Percentiles rank a stretch among this genome's conserved stretches.
Conservation (phyloP, 2,113 vertebrate species). For the Microcebus ravelobensis region DNA sequence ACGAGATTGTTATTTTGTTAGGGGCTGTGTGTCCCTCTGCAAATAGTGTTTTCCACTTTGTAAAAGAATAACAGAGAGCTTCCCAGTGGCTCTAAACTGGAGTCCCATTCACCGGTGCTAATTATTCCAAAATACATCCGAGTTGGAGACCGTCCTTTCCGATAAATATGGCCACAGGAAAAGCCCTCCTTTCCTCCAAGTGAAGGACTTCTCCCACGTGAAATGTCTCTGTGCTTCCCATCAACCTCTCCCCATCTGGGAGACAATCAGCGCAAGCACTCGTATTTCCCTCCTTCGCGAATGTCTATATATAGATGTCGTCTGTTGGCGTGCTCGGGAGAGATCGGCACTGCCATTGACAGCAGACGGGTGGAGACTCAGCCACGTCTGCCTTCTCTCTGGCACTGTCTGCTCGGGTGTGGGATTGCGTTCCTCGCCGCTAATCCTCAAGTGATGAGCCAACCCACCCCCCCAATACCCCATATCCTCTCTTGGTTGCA, state of each 20-base stretch:
- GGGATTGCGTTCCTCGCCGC: rapidly evolving
- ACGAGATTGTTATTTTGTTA: background rate
- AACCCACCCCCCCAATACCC: too few relatives aligned
- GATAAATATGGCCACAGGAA: rapidly evolving
- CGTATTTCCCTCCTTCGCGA: background rate
- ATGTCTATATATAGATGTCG: constrained; percentile 4
- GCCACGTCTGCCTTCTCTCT: background rate
- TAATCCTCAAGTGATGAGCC: background rate
- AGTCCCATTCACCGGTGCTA: background rate
- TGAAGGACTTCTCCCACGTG: background rate
- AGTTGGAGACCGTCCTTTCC: background rate
- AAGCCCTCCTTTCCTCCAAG: background rate
- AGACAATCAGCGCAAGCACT: background rate
- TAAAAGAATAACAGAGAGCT: background rate
- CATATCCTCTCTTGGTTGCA: background rate
- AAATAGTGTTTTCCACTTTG: background rate
- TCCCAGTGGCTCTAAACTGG: background rate
- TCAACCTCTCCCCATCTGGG: background rate
- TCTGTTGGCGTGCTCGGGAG: background rate
- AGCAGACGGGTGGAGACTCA: background rate
- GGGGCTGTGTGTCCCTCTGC: background rate
- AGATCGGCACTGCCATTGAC: background rate
- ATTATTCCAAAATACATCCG: background rate
- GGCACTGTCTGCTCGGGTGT: background rate
- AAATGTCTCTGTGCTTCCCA: background rate